Base-by-base conservation (phyloP, 2,113 vertebrate genomes). In the Myotis lucifugus region DNA sequence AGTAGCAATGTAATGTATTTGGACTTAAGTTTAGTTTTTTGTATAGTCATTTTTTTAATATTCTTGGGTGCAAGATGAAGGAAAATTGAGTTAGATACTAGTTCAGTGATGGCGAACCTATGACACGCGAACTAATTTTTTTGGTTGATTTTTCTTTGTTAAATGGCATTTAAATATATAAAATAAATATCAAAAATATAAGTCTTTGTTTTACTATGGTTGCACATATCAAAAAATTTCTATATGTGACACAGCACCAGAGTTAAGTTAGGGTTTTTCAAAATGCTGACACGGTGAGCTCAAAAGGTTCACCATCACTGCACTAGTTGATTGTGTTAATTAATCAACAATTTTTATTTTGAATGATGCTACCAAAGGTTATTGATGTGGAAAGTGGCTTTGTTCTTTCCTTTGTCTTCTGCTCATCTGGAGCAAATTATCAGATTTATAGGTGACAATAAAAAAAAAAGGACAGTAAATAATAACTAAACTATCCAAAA, bases 1-100 rank as follows among this genome's bases (percentile, higher is more conserved):
- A 66, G 17, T 91, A 17, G 27, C 56, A 67, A 19, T 82, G 18
- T 61, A 50, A 82, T 82, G 37, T 70, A 66, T 90, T 81, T 93
- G 59, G 21, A 81, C 10, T 85, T 91, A 67, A 85, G n/a, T 11
- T 96, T 95, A 73, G n/a, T 54, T 95, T 95, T 96, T 54, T 29
- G 89, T 90, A 19, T 78, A 88, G 23, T 72, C 12, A 32, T 48
- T 85, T 64, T 29, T 34, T 32, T 17, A 29, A n/a, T 72, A 84
- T 69, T 10, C 7, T 69, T 93, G 23, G 21, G 14, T 87, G 1
- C 89, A 89, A 76, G 27, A 6, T 94, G 84, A 91, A 93, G 64
- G 56, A 82, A 88, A 83, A 78, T 37, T 52, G 48, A 89, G 23
- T 83, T 59, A 84, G 23, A 21, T 8, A 23, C 21, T 77, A 42